These are phyloP conservation scores for Leptatherina wallacei DNA, from an alignment of 2,797 vertebrate species.

Conservation along the genomic window DNA sequence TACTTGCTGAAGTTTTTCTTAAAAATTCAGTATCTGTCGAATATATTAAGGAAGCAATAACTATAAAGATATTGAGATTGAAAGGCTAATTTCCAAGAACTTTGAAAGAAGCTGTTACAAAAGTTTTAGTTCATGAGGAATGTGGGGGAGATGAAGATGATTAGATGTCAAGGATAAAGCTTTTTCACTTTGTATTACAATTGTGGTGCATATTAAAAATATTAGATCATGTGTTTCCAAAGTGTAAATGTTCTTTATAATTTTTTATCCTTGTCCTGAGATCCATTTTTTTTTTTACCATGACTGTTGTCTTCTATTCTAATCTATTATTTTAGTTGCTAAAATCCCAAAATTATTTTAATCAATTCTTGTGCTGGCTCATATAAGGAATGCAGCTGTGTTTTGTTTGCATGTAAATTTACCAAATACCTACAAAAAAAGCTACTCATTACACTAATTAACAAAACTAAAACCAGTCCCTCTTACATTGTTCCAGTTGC, in stretches of 20 bases:
- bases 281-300: background rate
- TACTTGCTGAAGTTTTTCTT: too few relatives aligned
- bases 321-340: too few relatives aligned
- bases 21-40: too few relatives aligned
- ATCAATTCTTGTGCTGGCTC: background rate
- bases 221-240: background rate
- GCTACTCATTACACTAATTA: conserved; percentile 1
- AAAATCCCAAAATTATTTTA: background rate
- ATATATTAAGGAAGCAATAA: background rate
- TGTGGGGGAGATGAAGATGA: background rate
- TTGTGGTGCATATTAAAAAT: background rate
- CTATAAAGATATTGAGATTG: background rate
- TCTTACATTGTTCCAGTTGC: background rate
- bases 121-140: background rate
- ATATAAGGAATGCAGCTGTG: background rate
- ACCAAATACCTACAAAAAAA: background rate
- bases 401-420: background rate
- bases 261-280: background rate
- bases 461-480: background rate
- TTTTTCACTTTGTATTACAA: background rate
- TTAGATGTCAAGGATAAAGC: background rate
- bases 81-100: background rate
- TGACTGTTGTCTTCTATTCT: background rate
- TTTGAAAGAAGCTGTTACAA: background rate
- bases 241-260: background rate